Evolutionary conservation across 2,888 invertebrate genomes (phyloP), one percentile per base, ranked within the genome.

Genomic region (Drosophila infuscata): DNA sequence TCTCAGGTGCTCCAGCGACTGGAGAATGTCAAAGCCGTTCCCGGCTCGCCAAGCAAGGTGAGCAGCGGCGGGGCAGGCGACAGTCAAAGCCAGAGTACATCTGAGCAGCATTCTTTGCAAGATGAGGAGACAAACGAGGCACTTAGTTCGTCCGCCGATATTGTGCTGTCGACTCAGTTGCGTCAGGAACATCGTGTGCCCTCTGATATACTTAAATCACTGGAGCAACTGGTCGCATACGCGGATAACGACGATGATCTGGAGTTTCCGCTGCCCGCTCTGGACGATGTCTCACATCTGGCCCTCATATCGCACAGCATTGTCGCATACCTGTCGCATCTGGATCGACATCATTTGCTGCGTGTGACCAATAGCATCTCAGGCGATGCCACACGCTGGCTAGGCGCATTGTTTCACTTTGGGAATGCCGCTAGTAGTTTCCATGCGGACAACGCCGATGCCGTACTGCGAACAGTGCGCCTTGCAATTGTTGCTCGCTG

Each of bases 391-490:
- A 97, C 97, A 6, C 91, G 97, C 80, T 98, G 98, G 98, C 94
- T 98, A 88, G 95, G 97, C 61, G 96, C 97, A 89, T 94, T 98
- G 90, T 98, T 98, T 94, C 96, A 98, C 86, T 96, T 98, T 92
- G 94, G 96, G 72, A 97, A 98, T 88, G 96, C 96, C 71, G 95
- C 96, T 41, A 96, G 97, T 3, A 97, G 96, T 91, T 98, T 97
- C 91, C 98, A 98, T 91, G 97, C 97, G 77, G 98, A 98, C 84
- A 96, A 96, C 76, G 94, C 97, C 41, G 98, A 98, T 89, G 98
- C 98, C 4, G 94, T 98, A 33, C 96, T 98, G 17, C 94, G 97
- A 54, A 95, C 92, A 0, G 92, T 93, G 0, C 91, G 93, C 0
- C 79, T 93, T 58, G 93, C 93, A 12, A 92, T 93, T 43, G 92